Conservation (phyloP, 23 tunicate genomes). For the Styela clava region DNA sequence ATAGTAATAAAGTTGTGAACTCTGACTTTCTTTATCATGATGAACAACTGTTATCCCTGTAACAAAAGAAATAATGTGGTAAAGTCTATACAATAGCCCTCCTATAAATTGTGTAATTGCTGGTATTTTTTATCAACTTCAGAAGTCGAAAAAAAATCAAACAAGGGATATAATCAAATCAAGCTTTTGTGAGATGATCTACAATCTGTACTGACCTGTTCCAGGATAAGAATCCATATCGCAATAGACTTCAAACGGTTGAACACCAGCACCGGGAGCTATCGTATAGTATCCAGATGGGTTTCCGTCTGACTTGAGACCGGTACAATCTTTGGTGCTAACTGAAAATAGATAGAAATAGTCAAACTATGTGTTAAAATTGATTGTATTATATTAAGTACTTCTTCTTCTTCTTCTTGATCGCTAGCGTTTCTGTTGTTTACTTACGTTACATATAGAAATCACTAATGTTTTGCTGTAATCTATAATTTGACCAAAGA, state of each 20-base stretch:
- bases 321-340: not conserved
- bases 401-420: no score
- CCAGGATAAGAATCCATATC: slow-evolving; percentile 10
- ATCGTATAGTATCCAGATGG: not conserved
- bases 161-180: no score
- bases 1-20: not conserved
- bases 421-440: no score
- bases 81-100: not conserved
- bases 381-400: no score
- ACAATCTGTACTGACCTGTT: not conserved
- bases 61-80: no score
- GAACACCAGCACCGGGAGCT: not conserved
- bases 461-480: no score
- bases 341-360: no score
- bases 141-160: not conserved
- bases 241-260: not conserved
- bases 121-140: not conserved
- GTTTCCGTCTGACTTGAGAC: not conserved
- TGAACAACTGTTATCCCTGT: not conserved
- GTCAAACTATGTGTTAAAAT: no score
- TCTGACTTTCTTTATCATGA: not conserved
- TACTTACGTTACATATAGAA: no score
- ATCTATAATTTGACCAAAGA: no score
- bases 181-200: no score
- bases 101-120: not conserved